These are phyloP conservation scores for Brenthis daphne DNA, from an alignment of 2,888 invertebrate species.

Conservation along the genomic window DNA sequence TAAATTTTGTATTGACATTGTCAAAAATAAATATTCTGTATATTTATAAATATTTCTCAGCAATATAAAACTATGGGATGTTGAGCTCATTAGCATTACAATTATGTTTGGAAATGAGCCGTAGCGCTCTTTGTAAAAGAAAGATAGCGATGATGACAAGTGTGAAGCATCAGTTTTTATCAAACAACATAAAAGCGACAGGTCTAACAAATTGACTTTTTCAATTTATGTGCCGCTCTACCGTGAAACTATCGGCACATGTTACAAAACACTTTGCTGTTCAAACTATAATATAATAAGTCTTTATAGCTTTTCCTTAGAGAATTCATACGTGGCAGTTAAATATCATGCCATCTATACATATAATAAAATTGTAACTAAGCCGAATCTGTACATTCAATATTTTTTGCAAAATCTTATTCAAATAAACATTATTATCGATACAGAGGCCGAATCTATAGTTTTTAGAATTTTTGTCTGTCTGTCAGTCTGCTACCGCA, in stretches of 20 bases:
- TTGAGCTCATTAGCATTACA: constrained; percentile 23
- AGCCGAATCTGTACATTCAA: no score
- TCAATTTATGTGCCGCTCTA: constrained; percentile 32
- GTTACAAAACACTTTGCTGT: constrained; percentile 28
- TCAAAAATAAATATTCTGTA: no score
- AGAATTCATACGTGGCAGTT: neutral
- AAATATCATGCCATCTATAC: no score
- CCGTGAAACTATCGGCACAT: constrained; percentile 34
- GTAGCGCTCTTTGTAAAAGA: constrained; percentile 18
- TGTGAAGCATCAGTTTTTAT: constrained; percentile 32
- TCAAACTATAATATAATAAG: constrained; percentile 5
- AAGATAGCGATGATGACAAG: constrained; percentile 28
- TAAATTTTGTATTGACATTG: no score
- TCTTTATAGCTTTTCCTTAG: neutral
- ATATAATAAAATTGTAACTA: no score
- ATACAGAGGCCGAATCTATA: no score
- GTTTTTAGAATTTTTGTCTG: no score
- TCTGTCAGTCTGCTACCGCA: no score
- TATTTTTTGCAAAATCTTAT: no score
- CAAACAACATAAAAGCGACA: constrained; percentile 31
- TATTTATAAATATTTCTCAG: neutral
- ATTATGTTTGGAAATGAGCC: constrained; percentile 20
- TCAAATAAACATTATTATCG: no score
- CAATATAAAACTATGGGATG: neutral
- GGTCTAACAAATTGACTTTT: constrained; percentile 40